Conservation (phyloP, 1,140 invertebrate genomes). For the Dinoponera quadriceps region DNA sequence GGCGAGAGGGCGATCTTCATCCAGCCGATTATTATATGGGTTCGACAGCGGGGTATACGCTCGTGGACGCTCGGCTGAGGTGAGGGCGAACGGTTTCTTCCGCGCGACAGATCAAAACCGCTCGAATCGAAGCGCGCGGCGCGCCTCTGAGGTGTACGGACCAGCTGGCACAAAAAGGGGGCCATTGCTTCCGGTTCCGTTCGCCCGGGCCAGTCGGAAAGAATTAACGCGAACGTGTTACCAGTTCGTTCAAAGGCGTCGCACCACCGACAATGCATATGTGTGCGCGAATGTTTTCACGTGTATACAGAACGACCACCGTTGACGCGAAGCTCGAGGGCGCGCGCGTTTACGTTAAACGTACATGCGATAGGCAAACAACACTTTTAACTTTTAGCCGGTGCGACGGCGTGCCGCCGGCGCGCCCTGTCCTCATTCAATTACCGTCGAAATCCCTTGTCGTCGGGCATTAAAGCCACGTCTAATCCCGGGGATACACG, state of each 20-base stretch:
- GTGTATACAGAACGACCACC: too few species aligned
- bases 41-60: slow-evolving; percentile 39
- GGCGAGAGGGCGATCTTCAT: slow-evolving; percentile 36
- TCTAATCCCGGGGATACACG: slow-evolving; percentile 67
- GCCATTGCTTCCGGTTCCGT: slow-evolving; percentile 69
- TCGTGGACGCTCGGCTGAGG: slow-evolving; percentile 31
- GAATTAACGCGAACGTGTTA: slow-evolving; percentile 71
- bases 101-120: slow-evolving; percentile 73
- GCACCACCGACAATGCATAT: neutral
- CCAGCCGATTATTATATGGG: slow-evolving; percentile 51
- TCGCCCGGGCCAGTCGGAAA: slow-evolving; percentile 66
- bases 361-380: slow-evolving; percentile 39
- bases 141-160: slow-evolving; percentile 45
- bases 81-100: slow-evolving; percentile 67
- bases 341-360: slow-evolving; percentile 1
- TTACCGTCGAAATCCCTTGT: slow-evolving; percentile 74
- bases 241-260: slow-evolving; percentile 47
- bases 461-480: slow-evolving; percentile 72
- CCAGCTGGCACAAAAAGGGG: slow-evolving; percentile 70
- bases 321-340: too few species aligned
- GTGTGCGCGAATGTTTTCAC: too few species aligned
- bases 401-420: neutral
- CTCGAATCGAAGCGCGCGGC: slow-evolving; percentile 53
- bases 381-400: slow-evolving; percentile 59
- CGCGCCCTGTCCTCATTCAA: slow-evolving; percentile 67